Evolutionary conservation across 2,113 vertebrate genomes (phyloP).

Genomic region (Hemibagrus wyckioides): DNA sequence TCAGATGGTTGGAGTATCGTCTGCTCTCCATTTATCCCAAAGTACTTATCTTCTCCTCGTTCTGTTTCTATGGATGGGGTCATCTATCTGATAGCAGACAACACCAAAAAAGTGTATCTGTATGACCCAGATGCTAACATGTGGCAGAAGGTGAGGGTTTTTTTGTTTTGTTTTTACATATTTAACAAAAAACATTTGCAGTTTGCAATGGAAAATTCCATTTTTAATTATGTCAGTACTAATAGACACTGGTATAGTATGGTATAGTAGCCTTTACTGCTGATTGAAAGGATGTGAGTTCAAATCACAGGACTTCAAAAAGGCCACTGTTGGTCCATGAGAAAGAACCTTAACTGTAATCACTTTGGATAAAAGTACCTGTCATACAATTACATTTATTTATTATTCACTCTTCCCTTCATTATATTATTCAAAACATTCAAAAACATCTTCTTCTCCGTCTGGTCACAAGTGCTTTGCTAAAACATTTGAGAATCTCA

Average conservation of each 20-base stretch:
- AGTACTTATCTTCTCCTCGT: conserved; percentile 91
- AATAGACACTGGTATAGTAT: neutral
- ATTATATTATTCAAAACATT: neutral
- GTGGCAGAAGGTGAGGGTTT: conserved; percentile 91
- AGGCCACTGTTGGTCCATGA: neutral
- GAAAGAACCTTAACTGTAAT: neutral
- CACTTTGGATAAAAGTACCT: neutral
- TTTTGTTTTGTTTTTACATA: neutral
- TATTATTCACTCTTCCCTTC: neutral
- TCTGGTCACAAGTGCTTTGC: neutral
- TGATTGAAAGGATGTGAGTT: neutral
- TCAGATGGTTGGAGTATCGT: conserved; percentile 88
- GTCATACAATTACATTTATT: neutral
- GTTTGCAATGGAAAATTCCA: neutral
- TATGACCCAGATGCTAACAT: conserved; percentile 91
- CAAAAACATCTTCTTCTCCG: neutral
- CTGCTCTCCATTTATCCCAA: conserved; percentile 93
- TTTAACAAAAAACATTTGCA: neutral
- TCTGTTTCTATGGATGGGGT: conserved; percentile 80
- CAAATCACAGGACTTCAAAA: neutral
- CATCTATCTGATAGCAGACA: conserved; percentile 94
- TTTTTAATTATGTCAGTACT: neutral
- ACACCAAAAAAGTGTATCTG: conserved; percentile 92
- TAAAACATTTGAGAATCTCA: neutral
- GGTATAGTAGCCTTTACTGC: neutral